Base-by-base conservation (phyloP, 2,888 invertebrate genomes). In the Glaucopsyche alexis region DNA sequence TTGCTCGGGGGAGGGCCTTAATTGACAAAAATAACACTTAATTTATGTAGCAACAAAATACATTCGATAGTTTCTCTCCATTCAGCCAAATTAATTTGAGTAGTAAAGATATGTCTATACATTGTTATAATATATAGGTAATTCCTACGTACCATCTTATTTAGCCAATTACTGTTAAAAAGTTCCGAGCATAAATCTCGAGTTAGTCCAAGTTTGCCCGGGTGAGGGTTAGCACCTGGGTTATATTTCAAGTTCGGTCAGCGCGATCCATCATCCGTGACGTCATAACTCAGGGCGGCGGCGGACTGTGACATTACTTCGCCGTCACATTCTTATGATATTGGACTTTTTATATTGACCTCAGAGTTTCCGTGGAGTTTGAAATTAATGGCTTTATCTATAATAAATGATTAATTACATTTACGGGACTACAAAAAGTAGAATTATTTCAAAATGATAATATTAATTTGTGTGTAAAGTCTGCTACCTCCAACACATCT, bases 261-360 rank as follows among this genome's bases (percentile, higher is more conserved):
- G 29, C 60, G 60, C 60, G 60, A 60, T 60, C 60, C 60, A 60
- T 60, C 60, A 60, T 29, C 60, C 60, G 14, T 60, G 60, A 60
- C 60, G 60, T 60, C 60, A 60, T 60, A 60, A 60, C 60, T 60
- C 60, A 60, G 38, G 55, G 29, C 60, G 60, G 29, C 29, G 60
- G 60, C 29, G 29, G 38, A 60, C 60, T 60, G 60, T 60, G 60
- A 60, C 60, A 60, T 60, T 60, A 60, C 60, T 60, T 60, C 60
- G 7, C 60, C 29, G 29, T 29, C 29, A 60, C 60, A 60, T 60
- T 60, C 60, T 60, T 60, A 60, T 60, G 29, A 60, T 60, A 60
- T 60, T 60, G 60, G 60, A 60, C 60, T 60, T 60, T 60, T 60
- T 5, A 11, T 60, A 29, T 14, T 55, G 19, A 19, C 19, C 60